Base-by-base conservation (phyloP, 2,888 invertebrate genomes). In the Trachelus tabidus region DNA sequence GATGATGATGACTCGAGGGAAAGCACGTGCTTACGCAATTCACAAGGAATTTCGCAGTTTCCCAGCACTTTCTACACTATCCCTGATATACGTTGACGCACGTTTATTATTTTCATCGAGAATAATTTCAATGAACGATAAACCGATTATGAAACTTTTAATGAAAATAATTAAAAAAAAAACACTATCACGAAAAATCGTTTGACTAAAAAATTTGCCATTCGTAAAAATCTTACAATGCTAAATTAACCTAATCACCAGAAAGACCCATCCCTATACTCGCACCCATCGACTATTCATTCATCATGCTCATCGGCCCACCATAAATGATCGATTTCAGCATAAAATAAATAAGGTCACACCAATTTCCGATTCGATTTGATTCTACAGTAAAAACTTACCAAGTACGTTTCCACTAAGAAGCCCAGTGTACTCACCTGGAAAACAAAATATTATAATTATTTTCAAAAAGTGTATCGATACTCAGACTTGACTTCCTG, bases 31-130 rank as follows among this genome's bases (percentile, higher is more conserved):
- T 89, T 89, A 86, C 87, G 85, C 87, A 81, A 82, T 81, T 84
- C 82, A 75, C 77, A 79, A 56, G 56, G 56, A 79, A 80, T 82
- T 82, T 77, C 77, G 79, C 81, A 83, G 86, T 88, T 88, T 88
- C 85, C 87, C 87, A 80, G 80, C 84, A 86, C 88, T 88, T 89
- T 89, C 89, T 87, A 88, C 81, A 79, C 84, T 77, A 79, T 56
- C 23, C 56, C 23, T 23, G 23, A 56, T 56, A 23, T 9, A 56
- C 23, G 6, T 40, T 15, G 1, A 15, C 40, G 40, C 56, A 6
- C 15, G 23, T 56, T 56, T 12, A 37, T 37, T 15, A 23, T 23
- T 56, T 56, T 56, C 15, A 56, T 56, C 23, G 9, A 56, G 56
- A 56, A 9, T 23, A 56, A 56, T 56, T 23, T 4, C 15, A 40